Conservation (phyloP, 2,113 vertebrate species). For the Prietella phreatophila region DNA sequence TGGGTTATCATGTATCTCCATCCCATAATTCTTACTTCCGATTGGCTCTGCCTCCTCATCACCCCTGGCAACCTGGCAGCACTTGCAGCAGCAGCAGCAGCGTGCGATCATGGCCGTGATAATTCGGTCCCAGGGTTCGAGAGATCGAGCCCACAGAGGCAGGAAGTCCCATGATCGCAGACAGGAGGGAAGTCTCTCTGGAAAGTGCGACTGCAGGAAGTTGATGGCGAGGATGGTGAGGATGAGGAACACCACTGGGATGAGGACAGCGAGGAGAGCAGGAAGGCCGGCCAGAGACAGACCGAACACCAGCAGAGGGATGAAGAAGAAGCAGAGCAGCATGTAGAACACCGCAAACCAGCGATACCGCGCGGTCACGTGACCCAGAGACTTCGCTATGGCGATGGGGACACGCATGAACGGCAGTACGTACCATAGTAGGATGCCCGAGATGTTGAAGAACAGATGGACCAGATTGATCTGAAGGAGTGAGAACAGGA, state of each 20-base stretch:
- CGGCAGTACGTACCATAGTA: conserved; percentile 90
- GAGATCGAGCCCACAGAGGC: conserved; percentile 83
- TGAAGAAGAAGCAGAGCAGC: conserved; percentile 78
- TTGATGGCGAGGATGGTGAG: conserved; percentile 74
- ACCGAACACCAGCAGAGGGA: conserved; percentile 80
- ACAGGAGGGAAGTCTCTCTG: conserved; percentile 71
- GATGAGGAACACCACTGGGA: conserved; percentile 69
- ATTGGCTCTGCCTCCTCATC: conserved; percentile 52
- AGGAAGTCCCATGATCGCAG: conserved; percentile 86
- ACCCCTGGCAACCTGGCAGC: conserved; percentile 68
- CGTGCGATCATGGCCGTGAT: conserved; percentile 61
- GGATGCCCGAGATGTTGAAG: conserved; percentile 91
- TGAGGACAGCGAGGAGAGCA: conserved; percentile 80
- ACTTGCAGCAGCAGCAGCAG: conserved; percentile 79
- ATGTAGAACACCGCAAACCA: conserved; percentile 93
- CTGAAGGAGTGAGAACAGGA: conserved; percentile 68
- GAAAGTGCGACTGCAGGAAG: conserved; percentile 74
- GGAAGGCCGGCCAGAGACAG: conserved; percentile 87
- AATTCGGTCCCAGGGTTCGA: conserved; percentile 83
- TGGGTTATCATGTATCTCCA: conserved; percentile 75
- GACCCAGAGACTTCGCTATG: conserved; percentile 81
- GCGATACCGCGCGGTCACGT: conserved; percentile 83
- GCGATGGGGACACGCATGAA: conserved; percentile 85
- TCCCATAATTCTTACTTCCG: conserved; percentile 48
- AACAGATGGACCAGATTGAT: conserved; percentile 95